Evolutionary conservation across 2,797 vertebrate genomes (phyloP).

Genomic region (Euthynnus affinis): DNA sequence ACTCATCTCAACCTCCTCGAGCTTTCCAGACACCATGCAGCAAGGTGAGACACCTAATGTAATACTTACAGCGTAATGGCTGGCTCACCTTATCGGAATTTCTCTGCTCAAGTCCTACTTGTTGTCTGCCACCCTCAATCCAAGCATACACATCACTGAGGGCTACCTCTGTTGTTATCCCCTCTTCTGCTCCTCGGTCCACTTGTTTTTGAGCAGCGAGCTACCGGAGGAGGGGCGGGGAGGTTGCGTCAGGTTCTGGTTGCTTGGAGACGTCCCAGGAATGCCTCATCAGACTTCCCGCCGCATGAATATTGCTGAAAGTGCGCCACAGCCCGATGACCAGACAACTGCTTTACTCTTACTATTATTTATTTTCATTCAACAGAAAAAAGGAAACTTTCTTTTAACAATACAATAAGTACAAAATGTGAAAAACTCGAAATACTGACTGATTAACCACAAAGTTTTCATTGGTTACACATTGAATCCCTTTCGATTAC

Average conservation of each 20-base stretch:
- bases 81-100: slow-evolving; percentile 37
- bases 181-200: slow-evolving; percentile 34
- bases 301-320: slow-evolving; percentile 40
- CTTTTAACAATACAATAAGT: not conserved
- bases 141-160: slow-evolving; percentile 1
- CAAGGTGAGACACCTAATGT: not conserved
- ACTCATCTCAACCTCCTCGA: not conserved
- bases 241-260: slow-evolving; percentile 80
- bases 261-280: slow-evolving; percentile 81
- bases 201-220: slow-evolving; percentile 69
- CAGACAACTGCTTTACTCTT: not conserved
- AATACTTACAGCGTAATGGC: not conserved
- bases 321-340: slow-evolving; percentile 44
- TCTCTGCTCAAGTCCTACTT: slow-evolving; percentile 9
- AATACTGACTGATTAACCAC: not conserved
- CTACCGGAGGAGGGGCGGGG: slow-evolving; percentile 72
- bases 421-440: slow-evolving; percentile 22
- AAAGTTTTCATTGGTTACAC: slow-evolving; percentile 12
- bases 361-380: slow-evolving; percentile 41
- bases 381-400: not conserved
- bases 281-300: slow-evolving; percentile 62
- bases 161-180: not conserved
- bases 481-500: not conserved
- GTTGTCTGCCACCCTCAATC: not conserved
- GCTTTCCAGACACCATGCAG: not conserved